phyloP scores from a whole-genome alignment of 2,113 vertebrate species.

The Rattus rattus region DNA sequence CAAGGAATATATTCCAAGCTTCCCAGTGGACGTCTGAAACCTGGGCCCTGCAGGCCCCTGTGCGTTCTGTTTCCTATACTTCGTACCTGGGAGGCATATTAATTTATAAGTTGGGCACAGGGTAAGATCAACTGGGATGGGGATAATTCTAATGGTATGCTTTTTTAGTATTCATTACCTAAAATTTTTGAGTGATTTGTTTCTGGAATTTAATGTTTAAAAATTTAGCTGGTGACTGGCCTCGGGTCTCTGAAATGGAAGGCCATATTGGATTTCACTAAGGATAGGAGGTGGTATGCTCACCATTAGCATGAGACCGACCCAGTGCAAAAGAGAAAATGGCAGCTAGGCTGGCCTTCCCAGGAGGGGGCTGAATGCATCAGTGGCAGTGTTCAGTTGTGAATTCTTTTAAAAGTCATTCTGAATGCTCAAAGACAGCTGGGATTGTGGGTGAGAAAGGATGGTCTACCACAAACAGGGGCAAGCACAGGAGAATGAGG shows the following conservation, averaged over 20 bases:
- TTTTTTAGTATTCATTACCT: neutral
- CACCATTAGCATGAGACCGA: neutral
- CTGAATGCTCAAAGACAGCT: neutral
- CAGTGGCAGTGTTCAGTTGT: accelerated
- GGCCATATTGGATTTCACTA: conserved; percentile 49
- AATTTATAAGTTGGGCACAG: neutral
- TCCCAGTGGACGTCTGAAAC: neutral
- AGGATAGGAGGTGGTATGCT: conserved; percentile 28
- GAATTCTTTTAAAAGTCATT: neutral
- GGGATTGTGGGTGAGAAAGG: neutral
- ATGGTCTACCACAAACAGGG: accelerated
- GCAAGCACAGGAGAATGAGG: too few relatives aligned
- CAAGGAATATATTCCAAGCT: neutral
- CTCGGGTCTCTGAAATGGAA: neutral
- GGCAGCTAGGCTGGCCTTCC: neutral
- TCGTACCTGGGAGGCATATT: neutral
- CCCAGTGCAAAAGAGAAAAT: neutral
- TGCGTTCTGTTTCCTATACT: neutral
- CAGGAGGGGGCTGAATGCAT: accelerated
- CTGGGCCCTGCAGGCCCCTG: neutral
- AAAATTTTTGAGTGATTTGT: neutral
- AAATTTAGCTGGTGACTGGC: neutral
- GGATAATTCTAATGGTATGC: neutral
- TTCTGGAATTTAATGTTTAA: neutral
- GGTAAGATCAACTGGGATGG: neutral